Percentiles rank a stretch among this genome's conserved stretches.
Conservation (phyloP, 2,797 vertebrate genomes). For the Spea hammondii region DNA sequence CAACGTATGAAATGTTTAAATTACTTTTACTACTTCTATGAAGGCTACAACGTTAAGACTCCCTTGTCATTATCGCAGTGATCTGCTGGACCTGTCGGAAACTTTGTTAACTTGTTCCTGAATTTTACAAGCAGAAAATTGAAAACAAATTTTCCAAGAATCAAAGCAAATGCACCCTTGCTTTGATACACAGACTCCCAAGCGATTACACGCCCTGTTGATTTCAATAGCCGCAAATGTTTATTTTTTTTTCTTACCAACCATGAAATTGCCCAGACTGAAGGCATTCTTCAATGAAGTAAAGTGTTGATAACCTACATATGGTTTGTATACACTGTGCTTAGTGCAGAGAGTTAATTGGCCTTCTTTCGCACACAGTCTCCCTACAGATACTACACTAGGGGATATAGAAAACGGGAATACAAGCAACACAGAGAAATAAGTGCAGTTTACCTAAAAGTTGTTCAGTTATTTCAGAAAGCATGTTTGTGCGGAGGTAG, state of each 20-base stretch:
- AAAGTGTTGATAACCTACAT: conserved; percentile 31
- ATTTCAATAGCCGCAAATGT: conserved; percentile 35
- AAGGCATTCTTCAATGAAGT: background rate
- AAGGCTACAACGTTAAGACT: background rate
- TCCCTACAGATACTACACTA: background rate
- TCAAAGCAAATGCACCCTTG: background rate
- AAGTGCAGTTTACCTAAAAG: too few species aligned
- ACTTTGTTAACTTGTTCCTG: conserved; percentile 14
- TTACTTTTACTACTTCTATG: background rate
- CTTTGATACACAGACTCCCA: conserved; percentile 4
- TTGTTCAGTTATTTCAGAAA: too few species aligned
- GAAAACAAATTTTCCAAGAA: conserved; percentile 18
- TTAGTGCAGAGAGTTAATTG: conserved; percentile 1
- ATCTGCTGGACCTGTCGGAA: conserved; percentile 1
- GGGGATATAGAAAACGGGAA: too few species aligned
- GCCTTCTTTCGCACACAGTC: conserved; percentile 1
- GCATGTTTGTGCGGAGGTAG: too few species aligned
- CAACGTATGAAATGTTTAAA: background rate
- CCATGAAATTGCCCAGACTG: conserved; percentile 35
- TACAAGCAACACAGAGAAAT: too few species aligned
- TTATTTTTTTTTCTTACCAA: conserved; percentile 40
- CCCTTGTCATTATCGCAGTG: background rate
- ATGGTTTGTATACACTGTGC: conserved; percentile 25
- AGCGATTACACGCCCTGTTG: conserved; percentile 23
- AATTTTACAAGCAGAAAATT: conserved; percentile 23